Evolutionary conservation across 2,888 invertebrate species (phyloP).

Genomic region (Lissocephala sabroskyi): DNA sequence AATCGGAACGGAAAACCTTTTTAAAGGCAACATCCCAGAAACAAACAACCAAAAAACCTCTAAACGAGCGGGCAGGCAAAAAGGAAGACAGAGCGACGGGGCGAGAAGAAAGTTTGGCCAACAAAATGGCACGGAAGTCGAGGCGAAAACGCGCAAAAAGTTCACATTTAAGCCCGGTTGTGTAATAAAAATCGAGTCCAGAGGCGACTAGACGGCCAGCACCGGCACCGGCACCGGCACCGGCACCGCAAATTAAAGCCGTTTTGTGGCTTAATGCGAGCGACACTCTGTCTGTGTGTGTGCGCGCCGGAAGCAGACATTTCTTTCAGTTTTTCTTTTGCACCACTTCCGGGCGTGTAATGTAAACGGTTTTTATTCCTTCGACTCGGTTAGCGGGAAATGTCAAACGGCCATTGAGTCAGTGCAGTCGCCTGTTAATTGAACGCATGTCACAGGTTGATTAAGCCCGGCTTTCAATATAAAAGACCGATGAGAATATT

Average conservation of each 20-base stretch:
- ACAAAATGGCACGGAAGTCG: conserved; percentile 19
- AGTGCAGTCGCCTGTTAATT: conserved; percentile 34
- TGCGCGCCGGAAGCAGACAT: conserved; percentile 44
- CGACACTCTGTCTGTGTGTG: conserved; percentile 11
- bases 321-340: conserved; percentile 43
- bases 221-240: neutral
- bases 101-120: conserved; percentile 7
- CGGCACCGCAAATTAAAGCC: conserved; percentile 56
- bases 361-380: conserved; percentile 38
- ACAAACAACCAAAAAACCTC: conserved; percentile 27
- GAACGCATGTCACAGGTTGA: conserved; percentile 33
- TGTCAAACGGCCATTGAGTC: conserved; percentile 29
- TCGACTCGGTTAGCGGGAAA: conserved; percentile 30
- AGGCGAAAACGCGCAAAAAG: conserved; percentile 14
- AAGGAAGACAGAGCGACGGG: conserved; percentile 22
- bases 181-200: conserved; percentile 48
- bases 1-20: no score
- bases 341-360: conserved; percentile 48
- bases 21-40: conserved; percentile 27
- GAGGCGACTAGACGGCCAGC: conserved; percentile 6
- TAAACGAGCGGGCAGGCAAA: neutral
- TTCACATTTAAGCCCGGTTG: conserved; percentile 32
- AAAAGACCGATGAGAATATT: neutral
- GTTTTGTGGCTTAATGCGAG: conserved; percentile 46
- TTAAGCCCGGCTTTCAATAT: no score